A percentile compares a stretch with the other conserved stretches of the same genome.
phyloP scores from a whole-genome alignment of 2,113 vertebrate species.

The Cebus imitator region DNA sequence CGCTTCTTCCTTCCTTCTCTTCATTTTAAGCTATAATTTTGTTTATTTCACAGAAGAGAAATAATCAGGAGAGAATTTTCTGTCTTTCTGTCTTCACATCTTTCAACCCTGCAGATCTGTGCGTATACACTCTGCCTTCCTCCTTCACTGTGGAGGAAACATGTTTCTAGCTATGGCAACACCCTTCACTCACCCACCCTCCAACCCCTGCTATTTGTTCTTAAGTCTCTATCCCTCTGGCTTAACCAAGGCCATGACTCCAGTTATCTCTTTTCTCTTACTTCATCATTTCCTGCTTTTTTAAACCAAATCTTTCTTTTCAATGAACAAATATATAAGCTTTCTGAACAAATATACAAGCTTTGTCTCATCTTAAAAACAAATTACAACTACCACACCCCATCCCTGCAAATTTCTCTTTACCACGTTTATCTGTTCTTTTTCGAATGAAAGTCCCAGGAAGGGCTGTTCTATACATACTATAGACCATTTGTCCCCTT shows the following conservation, averaged over 20 bases:
- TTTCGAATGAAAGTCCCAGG: neutral
- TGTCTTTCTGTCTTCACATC: neutral
- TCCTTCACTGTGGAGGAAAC: neutral
- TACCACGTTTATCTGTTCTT: neutral
- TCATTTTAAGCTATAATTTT: neutral
- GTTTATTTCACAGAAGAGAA: neutral
- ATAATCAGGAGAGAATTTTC: neutral
- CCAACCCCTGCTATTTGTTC: rapidly evolving
- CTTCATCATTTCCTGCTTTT: neutral
- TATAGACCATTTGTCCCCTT: neutral
- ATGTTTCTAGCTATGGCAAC: neutral
- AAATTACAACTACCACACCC: neutral
- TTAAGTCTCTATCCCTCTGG: neutral
- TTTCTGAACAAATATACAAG: neutral
- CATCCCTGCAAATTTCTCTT: neutral
- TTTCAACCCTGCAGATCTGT: rapidly evolving
- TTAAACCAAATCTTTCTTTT: neutral
- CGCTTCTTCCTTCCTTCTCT: neutral
- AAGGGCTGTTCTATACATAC: neutral
- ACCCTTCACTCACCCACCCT: rapidly evolving
- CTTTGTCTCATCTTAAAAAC: neutral
- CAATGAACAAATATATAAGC: neutral
- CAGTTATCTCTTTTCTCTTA: neutral
- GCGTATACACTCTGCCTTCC: neutral
- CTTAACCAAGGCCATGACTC: neutral